Conservation (phyloP, 1,140 invertebrate species). For the Lasioglossum baleicum region DNA sequence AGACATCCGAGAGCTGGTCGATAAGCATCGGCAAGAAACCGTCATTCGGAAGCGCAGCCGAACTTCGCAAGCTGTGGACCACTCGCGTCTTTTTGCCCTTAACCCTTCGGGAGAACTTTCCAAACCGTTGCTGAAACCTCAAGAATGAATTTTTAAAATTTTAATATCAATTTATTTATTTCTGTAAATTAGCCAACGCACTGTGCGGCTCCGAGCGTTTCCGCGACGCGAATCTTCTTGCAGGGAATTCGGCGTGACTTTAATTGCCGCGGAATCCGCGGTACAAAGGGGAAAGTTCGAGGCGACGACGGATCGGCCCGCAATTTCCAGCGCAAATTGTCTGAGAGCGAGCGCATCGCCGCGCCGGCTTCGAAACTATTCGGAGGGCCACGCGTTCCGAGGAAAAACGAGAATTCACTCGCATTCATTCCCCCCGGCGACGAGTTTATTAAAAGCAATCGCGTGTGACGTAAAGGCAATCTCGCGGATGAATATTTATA, state of each 20-base stretch:
- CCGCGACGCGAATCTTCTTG: no score
- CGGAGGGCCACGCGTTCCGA: no score
- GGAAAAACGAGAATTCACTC: not conserved
- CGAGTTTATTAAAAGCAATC: not conserved
- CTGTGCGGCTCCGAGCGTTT: no score
- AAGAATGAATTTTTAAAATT: no score
- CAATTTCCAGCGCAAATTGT: not conserved
- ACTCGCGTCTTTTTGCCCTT: no score
- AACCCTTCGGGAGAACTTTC: no score
- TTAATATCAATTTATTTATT: no score
- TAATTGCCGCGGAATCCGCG: not conserved
- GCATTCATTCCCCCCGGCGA: not conserved
- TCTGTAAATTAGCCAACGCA: no score
- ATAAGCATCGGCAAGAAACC: slow-evolving; percentile 26
- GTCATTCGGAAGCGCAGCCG: not conserved
- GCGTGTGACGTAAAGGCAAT: not conserved
- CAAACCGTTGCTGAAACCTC: no score
- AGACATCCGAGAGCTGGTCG: slow-evolving; percentile 34
- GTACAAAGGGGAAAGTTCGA: not conserved
- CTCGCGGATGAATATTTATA: no score
- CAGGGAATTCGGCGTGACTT: not conserved
- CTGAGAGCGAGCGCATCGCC: not conserved
- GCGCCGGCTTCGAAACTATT: no score
- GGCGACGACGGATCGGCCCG: no score
- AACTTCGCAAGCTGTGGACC: slow-evolving; percentile 2